A percentile compares a stretch with the other conserved stretches of the same genome.
These are phyloP conservation scores for Balearica regulorum DNA, from an alignment of 2,797 vertebrate genomes.

Conservation along the genomic window DNA sequence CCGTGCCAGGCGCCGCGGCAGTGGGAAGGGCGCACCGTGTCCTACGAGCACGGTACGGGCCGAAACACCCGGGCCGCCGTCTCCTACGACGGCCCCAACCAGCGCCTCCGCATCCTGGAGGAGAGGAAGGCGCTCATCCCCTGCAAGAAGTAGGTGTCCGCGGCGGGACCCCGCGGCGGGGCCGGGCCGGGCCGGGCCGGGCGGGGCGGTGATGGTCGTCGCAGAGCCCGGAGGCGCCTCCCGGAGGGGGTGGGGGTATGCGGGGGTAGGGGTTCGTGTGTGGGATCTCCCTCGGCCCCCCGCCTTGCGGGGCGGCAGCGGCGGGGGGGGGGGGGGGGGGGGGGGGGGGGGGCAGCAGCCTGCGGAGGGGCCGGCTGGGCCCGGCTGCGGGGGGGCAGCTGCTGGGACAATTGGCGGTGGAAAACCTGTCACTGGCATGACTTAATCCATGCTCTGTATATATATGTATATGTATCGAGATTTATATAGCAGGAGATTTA, in stretches of 20 bases:
- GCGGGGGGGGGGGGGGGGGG: not conserved
- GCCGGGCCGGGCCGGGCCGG: not conserved
- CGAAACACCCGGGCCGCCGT: conserved; percentile 82
- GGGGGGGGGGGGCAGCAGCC: not conserved
- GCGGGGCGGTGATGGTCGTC: not conserved
- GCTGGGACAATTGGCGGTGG: not conserved
- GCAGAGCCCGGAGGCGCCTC: not conserved
- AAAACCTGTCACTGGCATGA: accelerated
- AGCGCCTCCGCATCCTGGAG: conserved; percentile 85
- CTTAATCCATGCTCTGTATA: accelerated
- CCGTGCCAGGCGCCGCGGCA: conserved; percentile 89
- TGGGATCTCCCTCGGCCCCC: too few species aligned
- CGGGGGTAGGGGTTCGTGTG: too few species aligned
- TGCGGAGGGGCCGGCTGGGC: not conserved
- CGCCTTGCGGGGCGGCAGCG: too few species aligned
- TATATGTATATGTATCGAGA: too few species aligned
- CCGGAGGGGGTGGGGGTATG: not conserved
- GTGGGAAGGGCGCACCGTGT: conserved; percentile 90
- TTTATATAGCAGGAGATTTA: not conserved
- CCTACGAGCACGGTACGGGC: conserved; percentile 84
- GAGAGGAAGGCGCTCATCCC: conserved; percentile 89
- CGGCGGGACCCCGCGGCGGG: not conserved
- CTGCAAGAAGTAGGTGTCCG: conserved; percentile 84
- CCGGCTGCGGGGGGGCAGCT: not conserved
- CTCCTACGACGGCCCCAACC: conserved; percentile 84